These are phyloP conservation scores for Neogobius melanostomus DNA, from an alignment of 2,113 vertebrate species.

Conservation along the genomic window DNA sequence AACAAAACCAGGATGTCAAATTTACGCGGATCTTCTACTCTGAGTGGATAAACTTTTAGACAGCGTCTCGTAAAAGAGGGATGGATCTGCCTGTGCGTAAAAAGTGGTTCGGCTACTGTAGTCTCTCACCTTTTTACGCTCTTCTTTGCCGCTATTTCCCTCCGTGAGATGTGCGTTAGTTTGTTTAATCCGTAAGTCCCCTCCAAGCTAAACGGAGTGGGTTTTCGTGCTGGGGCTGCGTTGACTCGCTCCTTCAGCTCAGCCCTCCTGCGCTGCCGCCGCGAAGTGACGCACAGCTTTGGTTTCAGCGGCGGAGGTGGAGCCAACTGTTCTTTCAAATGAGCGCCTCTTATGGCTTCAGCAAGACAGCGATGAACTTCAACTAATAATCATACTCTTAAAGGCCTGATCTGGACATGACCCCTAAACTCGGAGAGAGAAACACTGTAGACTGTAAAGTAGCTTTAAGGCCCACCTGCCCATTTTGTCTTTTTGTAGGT, in stretches of 20 bases:
- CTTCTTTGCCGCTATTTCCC: not conserved
- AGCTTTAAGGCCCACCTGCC: too few relatives aligned
- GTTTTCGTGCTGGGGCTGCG: not conserved
- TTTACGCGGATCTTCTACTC: too few relatives aligned
- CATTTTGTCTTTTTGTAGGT: too few relatives aligned
- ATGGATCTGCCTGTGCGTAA: not conserved
- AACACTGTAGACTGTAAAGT: too few relatives aligned
- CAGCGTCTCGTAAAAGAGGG: too few relatives aligned
- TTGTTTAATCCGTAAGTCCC: conserved; percentile 37
- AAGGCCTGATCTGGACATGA: too few relatives aligned
- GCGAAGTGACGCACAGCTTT: not conserved
- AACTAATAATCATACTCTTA: too few relatives aligned
- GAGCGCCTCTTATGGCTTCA: not conserved
- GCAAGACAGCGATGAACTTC: too few relatives aligned
- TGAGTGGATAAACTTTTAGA: too few relatives aligned
- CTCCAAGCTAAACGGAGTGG: not conserved
- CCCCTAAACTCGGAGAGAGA: too few relatives aligned
- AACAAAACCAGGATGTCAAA: too few relatives aligned
- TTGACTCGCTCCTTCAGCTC: not conserved
- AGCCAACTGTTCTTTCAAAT: not conserved
- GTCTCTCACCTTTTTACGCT: conserved; percentile 17
- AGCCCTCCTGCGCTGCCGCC: not conserved
- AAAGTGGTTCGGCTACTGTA: not conserved
- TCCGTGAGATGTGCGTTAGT: not conserved
- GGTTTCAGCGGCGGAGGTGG: conserved; percentile 10